Base-by-base conservation (phyloP, 2,113 vertebrate genomes). In the Okapia johnstoni region DNA sequence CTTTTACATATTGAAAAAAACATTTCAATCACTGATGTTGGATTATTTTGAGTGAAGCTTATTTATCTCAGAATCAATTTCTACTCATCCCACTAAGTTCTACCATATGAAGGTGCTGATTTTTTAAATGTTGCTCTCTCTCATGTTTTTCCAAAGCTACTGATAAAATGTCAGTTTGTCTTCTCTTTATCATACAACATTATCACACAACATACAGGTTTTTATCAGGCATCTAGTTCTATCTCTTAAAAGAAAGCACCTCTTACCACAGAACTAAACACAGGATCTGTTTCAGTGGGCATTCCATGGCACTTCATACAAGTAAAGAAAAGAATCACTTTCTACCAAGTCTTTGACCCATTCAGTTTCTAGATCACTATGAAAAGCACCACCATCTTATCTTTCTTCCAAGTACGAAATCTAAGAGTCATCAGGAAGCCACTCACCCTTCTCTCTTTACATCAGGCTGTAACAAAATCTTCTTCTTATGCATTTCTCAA, bases 401-500 rank as follows among this genome's bases (percentile, higher is more conserved):
- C 55, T 88, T 55, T 90, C 76, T 89, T 91, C 83, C 70, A 93
- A 88, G 55, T n/a, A 96, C 7, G 66, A 97, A 96, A 98, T 70
- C 55, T 87, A 89, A 97, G 91, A 92, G 57, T 88, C 94, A 84
- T 63, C 70, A 97, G 77, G 76, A 95, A 86, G 61, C 26, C 30
- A 88, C 50, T 89, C 46, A 61, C 70, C 85, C 83, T 86, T 95
- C 94, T 98, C 76, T 54, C 93, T 96, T 98, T 96, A 97, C 73
- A 85, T 55, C 77, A 85, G 86, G 63, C 33, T 93, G 81, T 93
- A 97, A 97, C 93, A 88, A 86, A 94, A 97, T 84, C 89, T 83
- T 60, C 85, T 66, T 57, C 88, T 81, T 57, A 66, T 33, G 19
- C 70, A 66, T 93, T 94, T 94, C 93, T 96, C 86, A 95, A 88